phyloP scores from a whole-genome alignment of 1,140 invertebrate species.

The Fopius arisanus region DNA sequence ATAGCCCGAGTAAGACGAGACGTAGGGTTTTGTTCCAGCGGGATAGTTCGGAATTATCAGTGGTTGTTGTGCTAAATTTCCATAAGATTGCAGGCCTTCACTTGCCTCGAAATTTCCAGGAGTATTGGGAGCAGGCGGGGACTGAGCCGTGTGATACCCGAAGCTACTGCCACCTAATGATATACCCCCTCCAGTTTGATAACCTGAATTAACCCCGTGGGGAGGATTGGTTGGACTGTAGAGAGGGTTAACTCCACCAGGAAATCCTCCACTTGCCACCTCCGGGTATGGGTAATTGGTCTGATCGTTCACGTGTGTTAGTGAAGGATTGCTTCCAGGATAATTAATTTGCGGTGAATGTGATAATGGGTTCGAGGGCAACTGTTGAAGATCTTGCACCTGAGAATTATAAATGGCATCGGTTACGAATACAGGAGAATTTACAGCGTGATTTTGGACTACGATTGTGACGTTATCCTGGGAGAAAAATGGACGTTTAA shows the following conservation, averaged over 20 bases:
- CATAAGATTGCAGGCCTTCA: not conserved
- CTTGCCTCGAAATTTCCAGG: not conserved
- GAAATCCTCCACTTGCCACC: not conserved
- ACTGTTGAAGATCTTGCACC: not conserved
- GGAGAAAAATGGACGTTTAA: constrained; percentile 47
- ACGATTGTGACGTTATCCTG: constrained; percentile 54
- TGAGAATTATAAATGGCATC: constrained; percentile 50
- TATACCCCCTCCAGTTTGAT: not conserved
- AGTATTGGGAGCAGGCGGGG: not conserved
- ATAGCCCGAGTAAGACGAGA: not conserved
- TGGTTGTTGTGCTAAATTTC: not conserved
- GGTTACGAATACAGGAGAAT: constrained; percentile 53
- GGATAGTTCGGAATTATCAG: not conserved
- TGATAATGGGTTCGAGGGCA: not conserved
- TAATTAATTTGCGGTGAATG: not conserved
- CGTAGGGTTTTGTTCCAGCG: not conserved
- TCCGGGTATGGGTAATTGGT: not conserved
- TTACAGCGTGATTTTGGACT: constrained; percentile 56
- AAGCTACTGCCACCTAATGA: not conserved
- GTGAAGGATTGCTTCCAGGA: constrained; percentile 23
- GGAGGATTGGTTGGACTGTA: not conserved
- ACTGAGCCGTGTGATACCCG: not conserved
- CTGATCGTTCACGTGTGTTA: not conserved
- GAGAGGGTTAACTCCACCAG: not conserved
- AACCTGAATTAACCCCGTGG: not conserved